phyloP scores from a whole-genome alignment of 2,113 vertebrate genomes.

The Vimba vimba region DNA sequence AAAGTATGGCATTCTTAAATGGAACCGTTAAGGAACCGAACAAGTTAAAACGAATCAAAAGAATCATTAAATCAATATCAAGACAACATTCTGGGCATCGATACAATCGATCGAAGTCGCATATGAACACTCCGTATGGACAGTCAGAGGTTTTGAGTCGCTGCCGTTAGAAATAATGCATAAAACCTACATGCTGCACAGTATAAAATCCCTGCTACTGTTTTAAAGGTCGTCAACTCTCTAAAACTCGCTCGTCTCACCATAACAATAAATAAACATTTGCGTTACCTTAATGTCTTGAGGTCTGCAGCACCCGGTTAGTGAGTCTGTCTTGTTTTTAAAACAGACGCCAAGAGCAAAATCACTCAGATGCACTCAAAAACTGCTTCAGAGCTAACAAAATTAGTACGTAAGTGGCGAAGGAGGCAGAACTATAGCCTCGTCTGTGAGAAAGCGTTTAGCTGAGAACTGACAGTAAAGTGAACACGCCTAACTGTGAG shows the following conservation, averaged over 20 bases:
- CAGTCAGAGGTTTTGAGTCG: not conserved
- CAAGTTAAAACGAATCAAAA: not conserved
- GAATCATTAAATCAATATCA: not conserved
- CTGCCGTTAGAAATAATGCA: not conserved
- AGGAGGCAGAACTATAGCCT: not conserved
- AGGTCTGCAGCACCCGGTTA: not conserved
- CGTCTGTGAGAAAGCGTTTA: constrained; percentile 9
- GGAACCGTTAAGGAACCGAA: not conserved
- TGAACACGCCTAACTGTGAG: constrained; percentile 37
- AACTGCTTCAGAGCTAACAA: not conserved
- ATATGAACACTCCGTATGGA: not conserved
- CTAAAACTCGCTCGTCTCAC: not conserved
- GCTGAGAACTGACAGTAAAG: constrained; percentile 28
- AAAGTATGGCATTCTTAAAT: not conserved
- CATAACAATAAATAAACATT: not conserved
- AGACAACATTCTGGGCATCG: not conserved
- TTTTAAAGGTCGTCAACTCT: not conserved
- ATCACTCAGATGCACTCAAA: not conserved
- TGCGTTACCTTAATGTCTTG: constrained; percentile 20
- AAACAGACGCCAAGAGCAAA: not conserved
- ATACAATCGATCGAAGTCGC: not conserved
- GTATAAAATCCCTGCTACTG: not conserved
- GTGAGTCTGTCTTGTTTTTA: constrained; percentile 1
- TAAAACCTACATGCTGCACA: not conserved
- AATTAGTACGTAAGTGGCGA: not conserved